These are phyloP conservation scores for Porites australiensis DNA, from an alignment of 64 coral and sea anemone species.

Conservation along the genomic window DNA sequence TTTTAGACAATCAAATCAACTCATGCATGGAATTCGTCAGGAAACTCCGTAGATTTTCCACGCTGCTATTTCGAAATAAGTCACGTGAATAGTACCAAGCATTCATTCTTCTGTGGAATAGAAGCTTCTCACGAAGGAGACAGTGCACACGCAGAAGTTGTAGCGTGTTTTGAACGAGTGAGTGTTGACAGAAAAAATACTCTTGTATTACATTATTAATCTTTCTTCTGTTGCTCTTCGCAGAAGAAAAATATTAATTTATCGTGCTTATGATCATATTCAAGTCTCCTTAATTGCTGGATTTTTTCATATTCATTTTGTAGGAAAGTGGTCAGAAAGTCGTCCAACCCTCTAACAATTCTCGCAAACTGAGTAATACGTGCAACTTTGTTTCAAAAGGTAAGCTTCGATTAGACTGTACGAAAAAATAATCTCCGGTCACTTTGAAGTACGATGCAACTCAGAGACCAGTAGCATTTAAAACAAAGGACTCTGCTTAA, in stretches of 20 bases:
- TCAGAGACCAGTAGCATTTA: too few relatives aligned
- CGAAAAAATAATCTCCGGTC: too few relatives aligned
- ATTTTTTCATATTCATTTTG: neutral
- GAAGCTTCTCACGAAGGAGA: constrained; percentile 27
- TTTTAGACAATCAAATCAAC: constrained; percentile 20
- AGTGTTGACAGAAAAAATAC: neutral
- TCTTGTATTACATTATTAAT: too few relatives aligned
- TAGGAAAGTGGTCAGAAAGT: neutral
- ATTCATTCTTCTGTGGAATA: constrained; percentile 33
- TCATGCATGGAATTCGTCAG: constrained; percentile 1
- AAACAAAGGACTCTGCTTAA: too few relatives aligned
- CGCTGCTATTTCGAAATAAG: constrained; percentile 6
- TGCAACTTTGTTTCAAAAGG: neutral
- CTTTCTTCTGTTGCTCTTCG: neutral
- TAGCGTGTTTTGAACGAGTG: constrained; percentile 26
- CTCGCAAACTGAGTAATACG: neutral
- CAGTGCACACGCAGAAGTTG: neutral
- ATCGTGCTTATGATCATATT: too few relatives aligned
- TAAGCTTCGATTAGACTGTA: neutral
- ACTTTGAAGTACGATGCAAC: too few relatives aligned
- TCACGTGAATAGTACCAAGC: constrained; percentile 4
- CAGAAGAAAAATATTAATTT: neutral
- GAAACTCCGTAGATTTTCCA: neutral
- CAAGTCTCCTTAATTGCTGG: neutral
- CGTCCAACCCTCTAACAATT: neutral